Conservation (phyloP, 2,797 vertebrate species). For the Schizopygopsis malacanthus region DNA sequence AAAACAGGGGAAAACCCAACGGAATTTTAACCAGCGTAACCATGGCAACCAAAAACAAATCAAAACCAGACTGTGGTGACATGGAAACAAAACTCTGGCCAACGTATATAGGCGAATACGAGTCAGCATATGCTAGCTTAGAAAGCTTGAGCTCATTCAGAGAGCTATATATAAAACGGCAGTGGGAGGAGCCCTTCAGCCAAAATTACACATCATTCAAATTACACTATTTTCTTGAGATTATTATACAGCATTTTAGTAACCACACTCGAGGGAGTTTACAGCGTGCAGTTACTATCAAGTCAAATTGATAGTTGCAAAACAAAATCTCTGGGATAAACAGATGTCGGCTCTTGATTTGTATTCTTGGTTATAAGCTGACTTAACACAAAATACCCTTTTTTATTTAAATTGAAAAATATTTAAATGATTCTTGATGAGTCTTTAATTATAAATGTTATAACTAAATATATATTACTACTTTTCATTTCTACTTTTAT, state of each 20-base stretch:
- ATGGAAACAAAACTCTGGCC: constrained; percentile 58
- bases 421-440: neutral
- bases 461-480: neutral
- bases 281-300: neutral
- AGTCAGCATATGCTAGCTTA: constrained; percentile 41
- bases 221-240: constrained; percentile 26
- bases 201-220: constrained; percentile 39
- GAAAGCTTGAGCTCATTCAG: constrained; percentile 32
- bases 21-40: constrained; percentile 50
- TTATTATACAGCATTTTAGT: constrained; percentile 25
- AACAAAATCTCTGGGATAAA: constrained; percentile 1
- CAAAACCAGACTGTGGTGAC: constrained; percentile 48
- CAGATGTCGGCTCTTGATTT: neutral
- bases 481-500: neutral
- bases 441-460: neutral
- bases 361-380: neutral
- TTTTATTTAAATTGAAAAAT: neutral
- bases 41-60: constrained; percentile 56
- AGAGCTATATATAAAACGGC: constrained; percentile 14
- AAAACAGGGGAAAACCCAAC: constrained; percentile 46
- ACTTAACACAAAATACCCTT: neutral
- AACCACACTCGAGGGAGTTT: constrained; percentile 28
- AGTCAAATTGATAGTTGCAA: neutral
- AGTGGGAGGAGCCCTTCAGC: constrained; percentile 6
- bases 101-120: constrained; percentile 26